A percentile compares a stretch with the other conserved stretches of the same genome.
Conservation (phyloP, 2,888 invertebrate genomes). For the Vandiemenella viatica region DNA sequence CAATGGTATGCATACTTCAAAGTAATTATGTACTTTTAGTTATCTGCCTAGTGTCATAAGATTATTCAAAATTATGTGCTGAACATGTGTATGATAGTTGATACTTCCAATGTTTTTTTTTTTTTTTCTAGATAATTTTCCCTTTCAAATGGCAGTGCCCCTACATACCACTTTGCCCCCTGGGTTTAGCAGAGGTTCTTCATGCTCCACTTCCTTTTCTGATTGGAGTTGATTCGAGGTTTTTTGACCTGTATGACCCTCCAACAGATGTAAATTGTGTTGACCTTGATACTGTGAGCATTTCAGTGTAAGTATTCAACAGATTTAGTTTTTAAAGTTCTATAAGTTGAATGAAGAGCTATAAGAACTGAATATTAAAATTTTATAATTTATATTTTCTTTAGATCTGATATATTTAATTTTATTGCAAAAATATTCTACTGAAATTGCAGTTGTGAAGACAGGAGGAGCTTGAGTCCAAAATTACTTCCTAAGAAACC, state of each 20-base stretch:
- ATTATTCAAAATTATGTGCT: neutral
- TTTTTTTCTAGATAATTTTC: conserved; percentile 54
- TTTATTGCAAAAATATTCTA: neutral
- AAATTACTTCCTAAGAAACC: conserved; percentile 80
- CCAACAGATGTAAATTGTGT: conserved; percentile 95
- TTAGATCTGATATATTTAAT: neutral
- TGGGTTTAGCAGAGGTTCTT: conserved; percentile 86
- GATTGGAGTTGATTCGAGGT: conserved; percentile 91
- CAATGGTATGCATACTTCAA: conserved; percentile 43
- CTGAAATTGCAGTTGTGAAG: conserved; percentile 56
- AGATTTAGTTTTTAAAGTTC: neutral
- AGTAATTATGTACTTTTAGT: too few relatives aligned
- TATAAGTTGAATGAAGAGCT: neutral
- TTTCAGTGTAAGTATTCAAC: conserved; percentile 48
- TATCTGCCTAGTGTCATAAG: too few relatives aligned
- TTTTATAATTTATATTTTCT: too few relatives aligned
- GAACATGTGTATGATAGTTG: too few relatives aligned
- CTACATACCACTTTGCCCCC: conserved; percentile 95
- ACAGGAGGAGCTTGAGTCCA: conserved; percentile 62
- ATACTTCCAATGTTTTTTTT: too few relatives aligned
- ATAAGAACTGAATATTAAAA: neutral
- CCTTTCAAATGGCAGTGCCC: conserved; percentile 99
- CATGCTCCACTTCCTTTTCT: conserved; percentile 95
- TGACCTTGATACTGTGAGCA: conserved; percentile 93
- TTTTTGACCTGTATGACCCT: conserved; percentile 93